phyloP scores from a whole-genome alignment of 2,113 vertebrate species.

The Vulpes ferrilata region DNA sequence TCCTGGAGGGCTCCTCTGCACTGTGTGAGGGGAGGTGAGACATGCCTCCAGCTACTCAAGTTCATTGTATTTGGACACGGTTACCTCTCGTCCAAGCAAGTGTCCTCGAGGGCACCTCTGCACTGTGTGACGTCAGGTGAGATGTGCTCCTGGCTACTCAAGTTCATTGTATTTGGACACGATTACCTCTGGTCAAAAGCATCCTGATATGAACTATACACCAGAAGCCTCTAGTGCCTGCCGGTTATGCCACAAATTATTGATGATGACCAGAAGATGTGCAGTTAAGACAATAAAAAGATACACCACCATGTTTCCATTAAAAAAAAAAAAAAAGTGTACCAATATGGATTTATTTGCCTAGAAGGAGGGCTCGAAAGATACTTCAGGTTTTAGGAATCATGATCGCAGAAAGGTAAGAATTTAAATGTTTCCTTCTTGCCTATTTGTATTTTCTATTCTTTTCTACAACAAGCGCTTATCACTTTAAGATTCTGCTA shows the following conservation, averaged over 20 bases:
- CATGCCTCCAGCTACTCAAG: background rate
- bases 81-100: background rate
- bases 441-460: background rate
- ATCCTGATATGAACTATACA: background rate
- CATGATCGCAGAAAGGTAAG: background rate
- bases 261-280: background rate
- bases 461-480: background rate
- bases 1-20: background rate
- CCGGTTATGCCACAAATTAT: background rate
- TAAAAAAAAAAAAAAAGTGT: background rate
- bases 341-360: background rate
- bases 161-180: background rate
- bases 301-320: background rate
- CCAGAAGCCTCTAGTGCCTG: background rate
- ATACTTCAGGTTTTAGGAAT: background rate
- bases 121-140: background rate
- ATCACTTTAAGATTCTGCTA: background rate
- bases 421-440: constrained; percentile 19
- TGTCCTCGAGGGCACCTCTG: no score
- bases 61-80: background rate
- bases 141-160: background rate
- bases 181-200: constrained; percentile 4
- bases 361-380: constrained; percentile 40
- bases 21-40: background rate
- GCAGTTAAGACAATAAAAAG: background rate